Evolutionary conservation across 1,140 invertebrate species (phyloP).

Genomic region (Papilio helenus): DNA sequence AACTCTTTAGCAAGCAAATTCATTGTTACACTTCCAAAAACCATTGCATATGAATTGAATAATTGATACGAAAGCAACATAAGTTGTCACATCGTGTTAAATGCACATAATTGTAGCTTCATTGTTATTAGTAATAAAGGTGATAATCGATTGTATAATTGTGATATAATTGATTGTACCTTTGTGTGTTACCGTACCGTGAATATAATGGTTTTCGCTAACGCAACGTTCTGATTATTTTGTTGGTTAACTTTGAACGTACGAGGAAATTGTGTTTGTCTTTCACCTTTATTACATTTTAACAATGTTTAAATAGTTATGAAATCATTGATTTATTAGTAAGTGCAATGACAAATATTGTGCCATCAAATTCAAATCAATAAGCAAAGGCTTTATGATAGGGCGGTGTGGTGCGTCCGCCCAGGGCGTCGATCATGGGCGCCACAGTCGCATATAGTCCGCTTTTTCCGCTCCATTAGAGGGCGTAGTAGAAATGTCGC

Average conservation of each 20-base stretch:
- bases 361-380: too few species aligned
- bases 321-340: not conserved
- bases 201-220: constrained; percentile 33
- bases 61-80: constrained; percentile 22
- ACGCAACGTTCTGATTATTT: constrained; percentile 33
- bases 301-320: not conserved
- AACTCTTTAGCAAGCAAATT: constrained; percentile 20
- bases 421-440: too few species aligned
- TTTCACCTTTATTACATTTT: not conserved
- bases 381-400: too few species aligned
- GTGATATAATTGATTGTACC: constrained; percentile 11
- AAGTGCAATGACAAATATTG: not conserved
- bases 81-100: not conserved
- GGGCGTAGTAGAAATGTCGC: too few species aligned
- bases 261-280: constrained; percentile 24
- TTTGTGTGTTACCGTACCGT: not conserved
- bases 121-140: constrained; percentile 15
- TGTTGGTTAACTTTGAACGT: constrained; percentile 36
- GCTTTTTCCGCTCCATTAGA: too few species aligned
- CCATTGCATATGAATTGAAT: constrained; percentile 41
- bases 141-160: constrained; percentile 5
- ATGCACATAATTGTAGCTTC: not conserved
- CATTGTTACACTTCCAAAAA: constrained; percentile 46
- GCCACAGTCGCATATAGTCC: too few species aligned
- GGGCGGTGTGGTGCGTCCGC: too few species aligned